These are phyloP conservation scores for Calyptomena viridis DNA, from an alignment of 2,113 vertebrate genomes.

Conservation along the genomic window DNA sequence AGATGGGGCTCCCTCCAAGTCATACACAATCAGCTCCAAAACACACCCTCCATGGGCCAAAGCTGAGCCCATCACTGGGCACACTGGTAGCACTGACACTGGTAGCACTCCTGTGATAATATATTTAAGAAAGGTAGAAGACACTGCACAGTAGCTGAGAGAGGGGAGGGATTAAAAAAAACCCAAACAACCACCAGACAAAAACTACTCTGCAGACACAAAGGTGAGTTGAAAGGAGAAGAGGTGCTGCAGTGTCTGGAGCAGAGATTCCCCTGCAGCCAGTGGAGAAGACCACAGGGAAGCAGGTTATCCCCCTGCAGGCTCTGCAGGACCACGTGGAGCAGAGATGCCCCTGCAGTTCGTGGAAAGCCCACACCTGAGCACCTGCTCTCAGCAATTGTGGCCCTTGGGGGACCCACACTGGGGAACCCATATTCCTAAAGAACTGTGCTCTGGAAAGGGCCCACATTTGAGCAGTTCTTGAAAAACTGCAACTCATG, in stretches of 20 bases:
- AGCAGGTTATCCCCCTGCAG: background rate
- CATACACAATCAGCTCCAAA: background rate
- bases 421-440: background rate
- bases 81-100: background rate
- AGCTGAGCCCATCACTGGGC: background rate
- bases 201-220: background rate
- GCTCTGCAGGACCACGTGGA: too few species aligned
- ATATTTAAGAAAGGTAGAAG: background rate
- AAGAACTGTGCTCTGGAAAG: background rate
- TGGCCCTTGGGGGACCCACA: accelerated
- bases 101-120: background rate
- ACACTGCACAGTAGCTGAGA: background rate
- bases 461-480: background rate
- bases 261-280: background rate
- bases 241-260: background rate
- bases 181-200: too few species aligned
- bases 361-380: background rate
- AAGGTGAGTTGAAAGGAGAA: background rate
- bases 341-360: background rate
- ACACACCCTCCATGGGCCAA: background rate
- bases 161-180: too few species aligned
- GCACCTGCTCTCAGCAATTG: background rate
- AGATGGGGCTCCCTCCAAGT: background rate
- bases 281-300: background rate
- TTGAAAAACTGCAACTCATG: background rate